These are phyloP conservation scores for Venustaconcha ellipsiformis DNA, from an alignment of 1,140 invertebrate genomes.

Conservation along the genomic window DNA sequence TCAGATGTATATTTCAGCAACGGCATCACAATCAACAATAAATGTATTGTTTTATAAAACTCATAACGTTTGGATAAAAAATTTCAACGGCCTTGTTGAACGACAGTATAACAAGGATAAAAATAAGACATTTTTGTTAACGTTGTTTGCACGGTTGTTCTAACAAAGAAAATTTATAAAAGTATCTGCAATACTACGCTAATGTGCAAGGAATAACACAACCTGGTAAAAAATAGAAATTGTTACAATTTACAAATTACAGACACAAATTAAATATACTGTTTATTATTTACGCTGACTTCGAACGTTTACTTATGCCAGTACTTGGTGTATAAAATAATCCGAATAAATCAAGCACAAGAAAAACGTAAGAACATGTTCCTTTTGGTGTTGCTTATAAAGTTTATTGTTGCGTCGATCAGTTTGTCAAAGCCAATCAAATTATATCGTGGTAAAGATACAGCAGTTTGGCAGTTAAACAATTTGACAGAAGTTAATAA, in stretches of 20 bases:
- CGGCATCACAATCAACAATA: no score
- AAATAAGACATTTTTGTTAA: conserved; percentile 18
- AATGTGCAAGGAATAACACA: conserved; percentile 1
- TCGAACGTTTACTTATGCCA: conserved; percentile 3
- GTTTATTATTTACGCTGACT: conserved; percentile 15
- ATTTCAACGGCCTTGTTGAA: conserved; percentile 26
- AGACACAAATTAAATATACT: conserved; percentile 1
- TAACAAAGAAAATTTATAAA: conserved; percentile 1
- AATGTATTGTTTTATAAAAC: conserved; percentile 1
- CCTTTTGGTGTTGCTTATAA: conserved; percentile 15
- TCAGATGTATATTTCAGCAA: no score
- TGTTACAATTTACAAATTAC: conserved; percentile 2
- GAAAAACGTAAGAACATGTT: conserved; percentile 4
- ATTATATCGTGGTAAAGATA: conserved; percentile 14
- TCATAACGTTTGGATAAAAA: conserved; percentile 33
- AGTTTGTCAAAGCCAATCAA: neutral
- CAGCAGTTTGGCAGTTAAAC: conserved; percentile 3
- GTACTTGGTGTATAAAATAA: neutral
- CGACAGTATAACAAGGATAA: conserved; percentile 15
- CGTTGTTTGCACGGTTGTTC: conserved; percentile 33
- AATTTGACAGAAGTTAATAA: conserved; percentile 7
- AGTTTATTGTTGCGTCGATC: conserved; percentile 2
- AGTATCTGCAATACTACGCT: conserved; percentile 11
- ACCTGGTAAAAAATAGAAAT: neutral
- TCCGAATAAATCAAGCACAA: neutral